phyloP scores from a whole-genome alignment of 2,113 vertebrate species.

The Ardeotis arabs region DNA sequence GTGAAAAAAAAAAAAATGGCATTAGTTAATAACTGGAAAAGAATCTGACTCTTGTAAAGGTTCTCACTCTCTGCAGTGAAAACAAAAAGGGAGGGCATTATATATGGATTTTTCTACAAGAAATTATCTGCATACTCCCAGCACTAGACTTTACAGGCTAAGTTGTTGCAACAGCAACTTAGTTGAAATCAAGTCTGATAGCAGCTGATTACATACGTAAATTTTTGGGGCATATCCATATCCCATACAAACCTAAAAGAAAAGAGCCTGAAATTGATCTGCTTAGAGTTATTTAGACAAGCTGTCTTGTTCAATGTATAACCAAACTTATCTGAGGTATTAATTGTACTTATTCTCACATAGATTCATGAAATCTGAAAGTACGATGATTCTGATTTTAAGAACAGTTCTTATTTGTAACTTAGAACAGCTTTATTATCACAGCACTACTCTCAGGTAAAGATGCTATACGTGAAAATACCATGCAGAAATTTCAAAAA shows the following conservation, averaged over 20 bases:
- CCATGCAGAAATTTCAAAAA: not conserved
- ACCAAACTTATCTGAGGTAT: not conserved
- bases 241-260: not conserved
- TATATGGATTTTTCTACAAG: not conserved
- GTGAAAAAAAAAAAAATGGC: not conserved
- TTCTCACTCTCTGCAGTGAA: not conserved
- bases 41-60: not conserved
- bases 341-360: not conserved
- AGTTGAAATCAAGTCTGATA: not conserved
- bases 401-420: not conserved
- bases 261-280: not conserved
- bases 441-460: not conserved
- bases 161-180: not conserved
- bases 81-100: not conserved
- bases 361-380: not conserved
- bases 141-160: not conserved
- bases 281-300: not conserved
- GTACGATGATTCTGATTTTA: not conserved
- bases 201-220: not conserved
- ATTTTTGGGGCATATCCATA: not conserved
- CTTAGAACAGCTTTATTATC: not conserved
- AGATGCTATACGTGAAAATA: not conserved
- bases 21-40: not conserved
- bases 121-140: not conserved
- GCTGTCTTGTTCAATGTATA: not conserved